Base-by-base conservation (phyloP, 2,888 invertebrate species). In the Antheraea yamamai region DNA sequence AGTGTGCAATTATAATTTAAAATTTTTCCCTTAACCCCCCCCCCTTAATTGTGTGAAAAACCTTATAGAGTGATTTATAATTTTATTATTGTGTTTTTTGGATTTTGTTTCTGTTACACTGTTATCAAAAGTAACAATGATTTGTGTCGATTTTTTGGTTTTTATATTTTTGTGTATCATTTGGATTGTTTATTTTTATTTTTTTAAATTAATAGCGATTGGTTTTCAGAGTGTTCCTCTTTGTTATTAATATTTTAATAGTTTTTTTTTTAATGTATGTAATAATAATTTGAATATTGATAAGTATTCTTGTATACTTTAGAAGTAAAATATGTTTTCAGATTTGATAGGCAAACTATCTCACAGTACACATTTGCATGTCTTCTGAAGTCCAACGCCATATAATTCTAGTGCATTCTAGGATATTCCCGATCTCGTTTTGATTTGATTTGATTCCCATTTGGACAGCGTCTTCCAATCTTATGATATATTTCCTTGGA, bases 361-460 rank as follows among this genome's bases (percentile, higher is more conserved):
- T 66, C 26, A 66, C 64, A 66, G 30, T 26, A 64, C 16, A 16
- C 26, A 66, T 30, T 66, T 66, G 64, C 64, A 66, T 66, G 64
- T 26, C 16, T 66, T 66, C 7, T 66, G 6, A 66, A 66, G 64
- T 30, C 12, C 64, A 30, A 66, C 16, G 64, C 64, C 64, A 66
- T 26, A 66, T 66, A 12, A 12, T 26, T 64, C 26, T 66, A 26
- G 26, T 66, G 30, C 12, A 47, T 16, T 30, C 10, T 6, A 61
- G 10, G 1, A 8, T 61, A 18, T 55, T 18, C 30, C 30, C 35
- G 35, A 39, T 4, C 4, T 39, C 35, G 30, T 30, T 30, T 30
- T 30, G 3, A 30, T 30, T 30, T 30, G 30, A 39, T 39, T 39
- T 39, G 35, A 39, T 39, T 7, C 35, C 35, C 7, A 39, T 39